Base-by-base conservation (phyloP, 2,888 invertebrate genomes). In the Ectobius pallidus region DNA sequence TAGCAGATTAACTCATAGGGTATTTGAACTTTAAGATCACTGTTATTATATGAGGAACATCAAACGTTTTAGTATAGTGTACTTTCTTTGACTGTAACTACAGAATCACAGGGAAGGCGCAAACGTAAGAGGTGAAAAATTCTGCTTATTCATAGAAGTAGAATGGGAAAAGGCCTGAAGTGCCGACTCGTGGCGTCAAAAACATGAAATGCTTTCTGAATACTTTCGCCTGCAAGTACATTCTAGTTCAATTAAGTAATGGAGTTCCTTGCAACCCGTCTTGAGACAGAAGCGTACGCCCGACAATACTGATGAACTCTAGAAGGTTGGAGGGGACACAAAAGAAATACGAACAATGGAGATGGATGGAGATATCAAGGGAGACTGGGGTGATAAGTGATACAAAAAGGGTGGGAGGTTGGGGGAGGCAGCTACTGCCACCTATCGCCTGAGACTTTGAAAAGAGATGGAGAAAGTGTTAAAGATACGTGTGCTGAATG, bases 281-380 rank as follows among this genome's bases (percentile, higher is more conserved):
- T 1, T 14, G 25, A 52, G 25, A 11, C 52, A 25, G 22, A 52
- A 25, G 52, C 7, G 14, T 14, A 25, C 52, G 18, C 49, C 1
- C 49, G 18, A 49, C 49, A 49, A 49, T 49, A 49, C 49, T 52
- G 52, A 52, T 25, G 52, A 52, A 52, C 22, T 52, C n/a, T n/a
- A n/a, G n/a, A n/a, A n/a, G n/a, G n/a, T n/a, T 20, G 20, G 49
- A 18, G 46, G 46, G 46, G 39, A 3, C 18, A 46, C 46, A 46
- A 46, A 16, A 46, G 46, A 39, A 39, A n/a, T 6, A 39, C 39
- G 39, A 39, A 39, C 39, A 39, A 39, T 39, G 14, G 39, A 39
- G 39, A 39, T 39, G 39, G 39, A 39, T 39, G 39, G 39, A 46
- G 46, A 46, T 4, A 46, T 46, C 46, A 46, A 14, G 16, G 16